Percentiles rank a stretch among this genome's conserved stretches.
Conservation (phyloP, 2,113 vertebrate species). For the Hystrix cristata region DNA sequence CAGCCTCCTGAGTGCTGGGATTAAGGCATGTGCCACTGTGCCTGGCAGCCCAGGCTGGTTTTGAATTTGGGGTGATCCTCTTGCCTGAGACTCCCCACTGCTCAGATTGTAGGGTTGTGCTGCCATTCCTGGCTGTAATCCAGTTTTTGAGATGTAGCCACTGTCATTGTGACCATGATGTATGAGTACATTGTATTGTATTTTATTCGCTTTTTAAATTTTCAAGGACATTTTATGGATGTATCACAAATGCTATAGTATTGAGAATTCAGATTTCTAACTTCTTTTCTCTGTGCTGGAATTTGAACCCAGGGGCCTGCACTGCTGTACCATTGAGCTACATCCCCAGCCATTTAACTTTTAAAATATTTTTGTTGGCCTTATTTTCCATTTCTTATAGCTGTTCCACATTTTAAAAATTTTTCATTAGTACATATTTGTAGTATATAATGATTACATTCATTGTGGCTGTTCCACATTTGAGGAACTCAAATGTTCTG, state of each 20-base stretch:
- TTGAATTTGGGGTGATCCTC: too few relatives aligned
- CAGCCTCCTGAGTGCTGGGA: neutral
- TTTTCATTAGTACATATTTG: neutral
- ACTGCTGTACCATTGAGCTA: neutral
- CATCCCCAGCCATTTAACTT: neutral
- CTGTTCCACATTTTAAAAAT: neutral
- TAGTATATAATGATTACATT: neutral
- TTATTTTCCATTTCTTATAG: constrained; percentile 29
- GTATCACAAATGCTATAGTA: neutral
- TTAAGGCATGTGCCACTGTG: neutral
- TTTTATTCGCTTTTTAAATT: neutral
- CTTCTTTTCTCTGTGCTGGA: neutral
- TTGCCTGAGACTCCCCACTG: neutral
- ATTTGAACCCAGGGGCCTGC: neutral
- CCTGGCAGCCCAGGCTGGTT: neutral
- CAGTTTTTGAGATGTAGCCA: neutral
- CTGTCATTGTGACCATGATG: neutral
- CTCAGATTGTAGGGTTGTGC: neutral
- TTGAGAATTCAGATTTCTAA: constrained; percentile 9
- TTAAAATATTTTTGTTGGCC: neutral
- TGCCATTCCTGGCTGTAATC: neutral
- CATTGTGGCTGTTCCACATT: neutral
- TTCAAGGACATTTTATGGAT: constrained; percentile 37
- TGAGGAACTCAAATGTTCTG: neutral
- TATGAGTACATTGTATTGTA: neutral